Evolutionary conservation across 2,797 vertebrate genomes (phyloP).

Genomic region (Hybognathus amarus): DNA sequence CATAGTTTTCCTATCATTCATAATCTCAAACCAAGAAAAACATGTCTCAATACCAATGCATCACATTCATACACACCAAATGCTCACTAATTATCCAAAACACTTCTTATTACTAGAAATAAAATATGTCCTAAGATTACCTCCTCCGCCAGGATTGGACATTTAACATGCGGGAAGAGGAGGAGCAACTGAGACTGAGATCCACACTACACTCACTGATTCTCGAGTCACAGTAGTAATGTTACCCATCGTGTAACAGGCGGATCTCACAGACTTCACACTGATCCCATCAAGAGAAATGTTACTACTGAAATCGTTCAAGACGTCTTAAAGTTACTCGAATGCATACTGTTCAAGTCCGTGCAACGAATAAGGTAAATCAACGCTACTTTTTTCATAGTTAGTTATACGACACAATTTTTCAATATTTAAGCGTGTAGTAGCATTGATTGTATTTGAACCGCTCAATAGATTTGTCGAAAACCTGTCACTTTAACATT

Average conservation of each 20-base stretch:
- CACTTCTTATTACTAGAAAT: neutral
- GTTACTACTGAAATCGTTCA: neutral
- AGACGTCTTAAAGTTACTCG: conserved; percentile 4
- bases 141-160: conserved; percentile 16
- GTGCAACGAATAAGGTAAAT: conserved; percentile 33
- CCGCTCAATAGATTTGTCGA: neutral
- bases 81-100: neutral
- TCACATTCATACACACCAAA: neutral
- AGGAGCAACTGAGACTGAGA: conserved; percentile 17
- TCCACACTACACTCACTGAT: neutral
- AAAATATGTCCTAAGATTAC: neutral
- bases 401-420: neutral
- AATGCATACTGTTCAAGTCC: conserved; percentile 1
- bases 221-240: neutral
- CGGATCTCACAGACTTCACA: neutral
- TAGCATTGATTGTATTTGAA: neutral
- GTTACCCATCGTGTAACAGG: conserved; percentile 17
- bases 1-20: neutral
- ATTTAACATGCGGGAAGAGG: conserved; percentile 17
- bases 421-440: neutral
- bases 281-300: neutral
- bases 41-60: neutral
- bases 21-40: neutral
- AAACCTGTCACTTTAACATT: neutral
- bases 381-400: too few species aligned